Evolutionary conservation across 2,113 vertebrate species (phyloP).

Genomic region (Nycticebus coucang): DNA sequence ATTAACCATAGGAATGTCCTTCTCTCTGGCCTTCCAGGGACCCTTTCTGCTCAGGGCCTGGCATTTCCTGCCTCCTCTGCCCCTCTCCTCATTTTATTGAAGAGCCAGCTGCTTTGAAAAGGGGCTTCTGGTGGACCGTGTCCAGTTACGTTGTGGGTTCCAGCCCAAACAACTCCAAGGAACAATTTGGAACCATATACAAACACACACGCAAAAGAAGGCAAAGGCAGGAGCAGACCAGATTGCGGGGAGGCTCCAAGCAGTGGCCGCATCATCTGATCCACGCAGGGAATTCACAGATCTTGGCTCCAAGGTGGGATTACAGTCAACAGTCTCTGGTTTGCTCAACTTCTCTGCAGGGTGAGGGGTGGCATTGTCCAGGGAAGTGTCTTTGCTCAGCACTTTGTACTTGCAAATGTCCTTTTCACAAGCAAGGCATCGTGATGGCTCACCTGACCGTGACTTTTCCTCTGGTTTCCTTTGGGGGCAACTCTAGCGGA

Average conservation of each 20-base stretch:
- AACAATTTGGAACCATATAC: background rate
- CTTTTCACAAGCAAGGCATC: background rate
- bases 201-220: background rate
- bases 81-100: background rate
- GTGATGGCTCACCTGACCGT: background rate
- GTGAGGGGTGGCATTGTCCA: too few relatives aligned
- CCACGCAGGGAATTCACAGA: background rate
- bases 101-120: background rate
- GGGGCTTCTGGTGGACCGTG: background rate
- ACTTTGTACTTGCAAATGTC: background rate
- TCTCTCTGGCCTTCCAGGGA: background rate
- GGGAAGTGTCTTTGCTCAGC: rapidly evolving
- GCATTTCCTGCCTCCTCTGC: background rate
- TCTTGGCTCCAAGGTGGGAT: background rate
- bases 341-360: too few relatives aligned
- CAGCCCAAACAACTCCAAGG: background rate
- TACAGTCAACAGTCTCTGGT: rapidly evolving
- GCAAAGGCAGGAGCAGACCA: background rate
- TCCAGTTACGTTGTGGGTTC: background rate
- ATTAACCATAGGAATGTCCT: too few relatives aligned
- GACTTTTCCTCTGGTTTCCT: background rate
- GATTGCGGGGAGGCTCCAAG: background rate
- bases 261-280: background rate
- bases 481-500: background rate
- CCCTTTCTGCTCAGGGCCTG: background rate